A percentile compares a stretch with the other conserved stretches of the same genome.
Conservation (phyloP, 1,140 invertebrate species). For the Trinorchestia longiramus region DNA sequence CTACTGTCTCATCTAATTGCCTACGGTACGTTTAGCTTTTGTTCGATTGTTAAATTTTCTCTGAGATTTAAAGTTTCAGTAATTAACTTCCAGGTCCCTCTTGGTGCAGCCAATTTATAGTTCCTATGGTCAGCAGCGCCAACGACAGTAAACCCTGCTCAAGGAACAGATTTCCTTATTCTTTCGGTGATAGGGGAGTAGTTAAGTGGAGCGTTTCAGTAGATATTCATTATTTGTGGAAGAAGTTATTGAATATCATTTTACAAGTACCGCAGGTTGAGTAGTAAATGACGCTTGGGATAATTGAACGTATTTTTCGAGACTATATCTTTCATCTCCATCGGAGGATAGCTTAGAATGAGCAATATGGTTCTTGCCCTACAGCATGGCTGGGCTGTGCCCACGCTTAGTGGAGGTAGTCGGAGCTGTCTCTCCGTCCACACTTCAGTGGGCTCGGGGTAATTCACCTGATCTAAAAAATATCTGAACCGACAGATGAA, state of each 20-base stretch:
- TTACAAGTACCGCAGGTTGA: neutral
- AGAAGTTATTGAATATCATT: neutral
- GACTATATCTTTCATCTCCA: neutral
- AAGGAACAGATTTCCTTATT: neutral
- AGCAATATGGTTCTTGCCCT: too few species aligned
- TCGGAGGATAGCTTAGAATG: neutral
- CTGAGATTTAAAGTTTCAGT: neutral
- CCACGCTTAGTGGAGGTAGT: too few species aligned
- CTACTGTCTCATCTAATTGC: too few species aligned
- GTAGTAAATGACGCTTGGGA: neutral
- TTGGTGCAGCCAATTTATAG: neutral
- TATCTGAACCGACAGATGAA: too few species aligned
- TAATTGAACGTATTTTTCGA: neutral
- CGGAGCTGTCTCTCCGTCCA: too few species aligned
- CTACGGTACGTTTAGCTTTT: too few species aligned
- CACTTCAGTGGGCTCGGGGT: too few species aligned
- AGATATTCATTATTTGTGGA: too few species aligned
- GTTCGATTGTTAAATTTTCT: neutral
- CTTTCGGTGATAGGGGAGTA: too few species aligned
- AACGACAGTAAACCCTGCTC: neutral
- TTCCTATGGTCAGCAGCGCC: neutral
- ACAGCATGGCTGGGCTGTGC: too few species aligned
- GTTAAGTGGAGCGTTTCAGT: too few species aligned
- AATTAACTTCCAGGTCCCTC: neutral
- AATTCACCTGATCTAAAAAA: too few species aligned